Evolutionary conservation across 2,797 vertebrate species (phyloP), one percentile per base, ranked within the genome.

Genomic region (Anisognathus igniventris): DNA sequence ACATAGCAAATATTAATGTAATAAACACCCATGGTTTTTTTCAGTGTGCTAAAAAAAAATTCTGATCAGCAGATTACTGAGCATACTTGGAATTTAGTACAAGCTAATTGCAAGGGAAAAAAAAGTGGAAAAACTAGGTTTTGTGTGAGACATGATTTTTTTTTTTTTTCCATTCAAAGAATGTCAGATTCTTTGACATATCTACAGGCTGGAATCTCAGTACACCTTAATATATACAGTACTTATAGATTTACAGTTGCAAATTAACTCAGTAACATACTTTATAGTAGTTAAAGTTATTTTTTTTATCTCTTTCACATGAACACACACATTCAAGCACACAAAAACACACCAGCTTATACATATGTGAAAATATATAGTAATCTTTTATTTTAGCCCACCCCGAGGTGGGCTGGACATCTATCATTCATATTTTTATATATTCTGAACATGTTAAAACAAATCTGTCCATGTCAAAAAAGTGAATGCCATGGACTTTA

Each of bases 1-100:
- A 89, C 64, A 53, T 21, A 61, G 27, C 28, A 93, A 86, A 51
- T 62, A 67, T 40, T 79, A 81, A 71, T 57, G n/a, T 71, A 68
- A 67, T 77, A 93, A 96, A 80, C 47, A 53, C 23, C 68, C 30
- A 35, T 35, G 27, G 0, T 6, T 42, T 84, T 57, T 87, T 91
- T 86, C 72, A 73, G 39, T 44, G 66, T 47, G 48, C 71, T 96
- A 97, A 88, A 96, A 97, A 92, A 94, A 90, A 15, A 51, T 82
- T 28, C 67, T 60, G 67, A 88, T 94, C 51, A 86, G 54, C 54
- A 93, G 77, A 95, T 95, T 96, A 94, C 56, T 76, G 88, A 95
- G 75, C 31, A 48, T 90, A 80, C 56, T 95, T 93, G 92, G 60
- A 95, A 92, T 75, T 78, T 77, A 91, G 89, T 87, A 77, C 67